Evolutionary conservation across 2,113 vertebrate genomes (phyloP), one percentile per base, ranked within the genome.

Genomic region (Ceyx cyanopectus): DNA sequence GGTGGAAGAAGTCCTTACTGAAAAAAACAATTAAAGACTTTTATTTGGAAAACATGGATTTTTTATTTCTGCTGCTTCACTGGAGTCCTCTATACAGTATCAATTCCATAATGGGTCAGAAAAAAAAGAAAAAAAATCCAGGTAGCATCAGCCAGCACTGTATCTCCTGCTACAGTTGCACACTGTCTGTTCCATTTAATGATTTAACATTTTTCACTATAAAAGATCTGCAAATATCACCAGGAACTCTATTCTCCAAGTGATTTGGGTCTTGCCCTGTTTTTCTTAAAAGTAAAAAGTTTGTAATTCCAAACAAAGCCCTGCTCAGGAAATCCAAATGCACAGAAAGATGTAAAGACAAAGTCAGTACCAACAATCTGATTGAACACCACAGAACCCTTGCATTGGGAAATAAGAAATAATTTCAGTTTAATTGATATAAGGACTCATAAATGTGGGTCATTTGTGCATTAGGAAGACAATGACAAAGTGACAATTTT

Each of bases 11-110:
- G 58, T 70, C 68, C 65, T 93, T 78, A 57, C 87, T 40, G 51
- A 89, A 73, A 84, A 92, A 84, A 95, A 95, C 87, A 96, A 93
- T 91, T 95, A 85, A 91, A 91, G 67, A 56, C 62, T 85, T 93
- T 81, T 95, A 84, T 94, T 94, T 92, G 58, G 78, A 87, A 95
- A 95, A 96, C 61, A 94, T 20, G 78, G 77, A 40, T 32, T 79
- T 96, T 85, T 87, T 81, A 89, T 89, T 94, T 94, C 68, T 72
- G 68, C 70, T 91, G 19, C 21, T 92, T 86, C 70, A 66, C 8
- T 70, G 43, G 40, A 74, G 53, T 79, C 37, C 22, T 70, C 14
- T 46, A 72, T 69, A 68, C 4, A 27, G 6, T 34, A 66, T 76
- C 37, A 92, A 62, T 56, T 48, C 30, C 12, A 18, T 54, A 69